Base-by-base conservation (phyloP, 2,888 invertebrate species). In the Cephalotes varians region DNA sequence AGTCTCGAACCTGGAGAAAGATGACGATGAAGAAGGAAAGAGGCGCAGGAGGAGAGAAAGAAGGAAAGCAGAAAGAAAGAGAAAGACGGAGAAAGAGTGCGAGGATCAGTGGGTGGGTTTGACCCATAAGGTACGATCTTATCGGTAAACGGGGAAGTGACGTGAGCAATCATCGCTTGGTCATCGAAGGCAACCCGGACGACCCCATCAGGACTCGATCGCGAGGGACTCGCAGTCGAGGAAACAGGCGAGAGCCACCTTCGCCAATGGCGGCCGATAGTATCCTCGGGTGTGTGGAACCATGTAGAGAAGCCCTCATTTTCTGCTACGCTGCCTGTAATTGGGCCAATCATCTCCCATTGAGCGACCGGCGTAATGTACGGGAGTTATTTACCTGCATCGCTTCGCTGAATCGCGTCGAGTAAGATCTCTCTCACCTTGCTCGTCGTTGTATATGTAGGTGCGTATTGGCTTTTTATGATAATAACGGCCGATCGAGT, bases 331-430 rank as follows among this genome's bases (percentile, higher is more conserved):
- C 87, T 91, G 90, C 85, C 84, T 86, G 89, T 93, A 93, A 93
- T 93, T 93, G 92, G 92, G 90, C 86, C 92, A 91, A 93, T 93
- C 92, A 91, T 91, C 91, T 91, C 86, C 91, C 91, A 91, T 92
- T 88, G 90, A 92, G 88, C 90, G 81, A 82, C 82, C 83, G 44
- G 64, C 84, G 83, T 81, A 82, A 80, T 73, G 73, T 74, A 79
- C 83, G 58, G 76, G 69, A 74, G 88, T 86, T 88, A 85, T 90
- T 88, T 87, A 89, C 87, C 85, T 84, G 76, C 82, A 76, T 76
- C 84, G 69, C 71, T 72, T 82, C 65, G 82, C 54, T 71, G 80
- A 83, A 79, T 83, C 76, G 77, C 76, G 44, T 76, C 81, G 81
- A 76, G 81, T 79, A 79, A 81, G 83, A 71, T 72, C 77, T 71